Evolutionary conservation across 2,113 vertebrate species (phyloP), one percentile per base, ranked within the genome.

Genomic region (Actenoides hombroni): DNA sequence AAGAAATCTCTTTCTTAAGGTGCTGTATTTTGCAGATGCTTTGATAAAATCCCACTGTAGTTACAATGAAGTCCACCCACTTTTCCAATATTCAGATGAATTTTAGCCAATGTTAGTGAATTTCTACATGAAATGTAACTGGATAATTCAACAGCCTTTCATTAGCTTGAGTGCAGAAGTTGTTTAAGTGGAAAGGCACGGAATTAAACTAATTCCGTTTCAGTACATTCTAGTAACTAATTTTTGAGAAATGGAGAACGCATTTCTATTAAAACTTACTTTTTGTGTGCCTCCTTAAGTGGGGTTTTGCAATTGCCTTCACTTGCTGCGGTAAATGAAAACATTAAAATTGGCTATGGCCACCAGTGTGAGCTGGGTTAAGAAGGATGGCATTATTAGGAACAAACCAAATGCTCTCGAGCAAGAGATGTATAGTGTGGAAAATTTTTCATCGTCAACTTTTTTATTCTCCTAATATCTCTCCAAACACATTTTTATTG

Each of bases 181-280:
- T 94, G 69, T 88, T 89, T 92, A 88, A 31, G 13, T 88, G 29
- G 71, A 87, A 89, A 94, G 67, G 29, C 56, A 42, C 18, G 80
- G 19, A 88, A 67, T 93, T 86, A 79, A 95, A 76, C 79, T 63
- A 74, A 78, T 49, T 67, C 84, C 44, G 28, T 88, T 90, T 68
- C 42, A 31, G 13, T 84, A 71, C 18, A 4, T 83, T 57, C 10
- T 29, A 79, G 23, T 64, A 49, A 59, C 37, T 31, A 42, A 25
- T 24, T 86, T 84, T 88, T 90, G 35, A 78, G 83, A 86, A 88
- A 65, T 67, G 10, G 15, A 29, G 37, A 88, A 77, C 54, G 25
- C 74, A 35, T 51, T 85, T 42, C 39, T 49, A 17, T 42, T 83
- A 88, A 67, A 79, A 59, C 12, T 31, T 63, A 18, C 13, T 53